Percentiles rank a stretch among this genome's conserved stretches.
Evolutionary conservation across 2,888 invertebrate species (phyloP).

Genomic region (Metallyticus violacea): DNA sequence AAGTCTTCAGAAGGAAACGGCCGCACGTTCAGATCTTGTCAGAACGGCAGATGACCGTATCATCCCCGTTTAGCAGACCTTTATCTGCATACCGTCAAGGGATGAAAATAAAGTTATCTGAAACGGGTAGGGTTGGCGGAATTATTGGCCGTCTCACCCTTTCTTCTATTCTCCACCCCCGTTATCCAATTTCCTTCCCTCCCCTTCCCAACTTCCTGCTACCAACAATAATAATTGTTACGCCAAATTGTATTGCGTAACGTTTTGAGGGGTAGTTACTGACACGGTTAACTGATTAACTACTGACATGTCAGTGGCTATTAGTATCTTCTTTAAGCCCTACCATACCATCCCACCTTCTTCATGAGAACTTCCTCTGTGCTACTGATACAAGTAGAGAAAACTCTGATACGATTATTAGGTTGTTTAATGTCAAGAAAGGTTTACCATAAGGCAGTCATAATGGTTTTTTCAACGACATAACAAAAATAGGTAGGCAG

Average conservation of each 20-base stretch:
- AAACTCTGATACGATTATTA: too few relatives aligned
- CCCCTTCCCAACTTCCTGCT: slow-evolving; percentile 5
- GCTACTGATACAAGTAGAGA: too few relatives aligned
- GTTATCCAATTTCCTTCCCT: neutral
- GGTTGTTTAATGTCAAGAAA: too few relatives aligned
- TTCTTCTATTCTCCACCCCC: neutral
- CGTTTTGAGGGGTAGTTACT: neutral
- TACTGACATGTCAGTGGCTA: slow-evolving; percentile 16
- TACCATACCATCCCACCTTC: neutral
- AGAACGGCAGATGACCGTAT: neutral
- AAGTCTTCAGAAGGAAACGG: too few relatives aligned
- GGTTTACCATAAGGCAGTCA: too few relatives aligned
- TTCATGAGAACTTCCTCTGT: neutral
- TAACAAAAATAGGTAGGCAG: too few relatives aligned
- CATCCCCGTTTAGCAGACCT: neutral
- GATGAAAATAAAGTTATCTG: neutral
- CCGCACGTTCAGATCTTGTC: neutral
- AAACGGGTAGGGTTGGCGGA: neutral
- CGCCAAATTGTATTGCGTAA: neutral
- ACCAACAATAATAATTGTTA: slow-evolving; percentile 12
- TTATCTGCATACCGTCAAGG: neutral
- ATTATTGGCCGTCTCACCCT: neutral
- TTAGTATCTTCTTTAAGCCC: neutral
- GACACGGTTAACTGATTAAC: slow-evolving; percentile 17
- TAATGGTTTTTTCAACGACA: too few relatives aligned